Conservation (phyloP, 2,888 invertebrate genomes). For the Odiellus spinosus region DNA sequence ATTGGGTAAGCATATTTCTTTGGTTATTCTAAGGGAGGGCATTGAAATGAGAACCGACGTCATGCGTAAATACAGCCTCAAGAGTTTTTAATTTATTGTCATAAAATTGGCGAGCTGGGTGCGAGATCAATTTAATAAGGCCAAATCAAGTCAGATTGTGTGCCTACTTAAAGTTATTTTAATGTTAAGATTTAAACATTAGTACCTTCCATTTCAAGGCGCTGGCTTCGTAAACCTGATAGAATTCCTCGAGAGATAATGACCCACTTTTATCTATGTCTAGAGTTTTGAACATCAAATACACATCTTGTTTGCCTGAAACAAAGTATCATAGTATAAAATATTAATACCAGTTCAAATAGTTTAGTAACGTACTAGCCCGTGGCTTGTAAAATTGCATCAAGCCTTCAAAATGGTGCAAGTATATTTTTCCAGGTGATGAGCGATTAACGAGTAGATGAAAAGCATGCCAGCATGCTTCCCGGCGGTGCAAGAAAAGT, state of each 20-base stretch:
- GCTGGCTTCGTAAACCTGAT: slow-evolving; percentile 50
- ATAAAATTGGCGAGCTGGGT: no score
- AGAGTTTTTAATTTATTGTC: no score
- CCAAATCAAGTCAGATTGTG: no score
- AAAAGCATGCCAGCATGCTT: slow-evolving; percentile 66
- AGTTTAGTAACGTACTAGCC: slow-evolving; percentile 38
- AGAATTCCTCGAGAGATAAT: slow-evolving; percentile 54
- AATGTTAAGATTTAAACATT: no score
- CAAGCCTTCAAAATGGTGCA: slow-evolving; percentile 61
- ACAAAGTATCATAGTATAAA: no score
- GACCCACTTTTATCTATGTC: slow-evolving; percentile 50
- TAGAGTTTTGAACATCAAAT: slow-evolving; percentile 62
- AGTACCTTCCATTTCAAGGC: slow-evolving; percentile 46
- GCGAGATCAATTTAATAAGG: no score
- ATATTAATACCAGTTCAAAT: no score
- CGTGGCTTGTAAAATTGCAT: slow-evolving; percentile 61
- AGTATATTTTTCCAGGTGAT: slow-evolving; percentile 43
- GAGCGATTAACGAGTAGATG: slow-evolving; percentile 59
- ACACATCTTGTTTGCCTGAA: slow-evolving; percentile 41
- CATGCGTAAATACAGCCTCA: no score
- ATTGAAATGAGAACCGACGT: no score
- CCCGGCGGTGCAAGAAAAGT: slow-evolving; percentile 58
- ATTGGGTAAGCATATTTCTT: no score
- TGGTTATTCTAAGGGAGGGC: no score
- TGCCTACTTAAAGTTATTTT: no score